These are phyloP conservation scores for Amia ocellicauda DNA, from an alignment of 2,113 vertebrate species.

Conservation along the genomic window DNA sequence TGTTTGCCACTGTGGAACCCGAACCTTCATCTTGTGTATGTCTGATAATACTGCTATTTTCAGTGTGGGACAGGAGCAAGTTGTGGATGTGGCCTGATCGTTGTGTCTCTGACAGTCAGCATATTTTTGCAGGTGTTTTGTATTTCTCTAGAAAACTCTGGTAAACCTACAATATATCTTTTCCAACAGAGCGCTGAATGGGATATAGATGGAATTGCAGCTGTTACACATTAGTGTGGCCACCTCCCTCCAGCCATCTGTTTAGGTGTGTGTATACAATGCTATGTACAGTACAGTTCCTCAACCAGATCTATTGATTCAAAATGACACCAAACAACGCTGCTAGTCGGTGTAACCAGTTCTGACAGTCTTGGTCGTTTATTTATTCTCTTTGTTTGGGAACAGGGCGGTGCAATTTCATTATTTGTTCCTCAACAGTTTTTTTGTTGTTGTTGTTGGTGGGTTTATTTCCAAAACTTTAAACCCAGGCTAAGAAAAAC, in stretches of 20 bases:
- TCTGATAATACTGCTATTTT: too few species aligned
- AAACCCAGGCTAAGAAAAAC: background rate
- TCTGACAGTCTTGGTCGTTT: background rate
- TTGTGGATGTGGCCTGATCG: too few species aligned
- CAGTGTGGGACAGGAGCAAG: too few species aligned
- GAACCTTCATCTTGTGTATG: too few species aligned
- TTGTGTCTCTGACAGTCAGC: too few species aligned
- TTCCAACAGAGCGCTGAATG: background rate
- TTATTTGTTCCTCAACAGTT: too few species aligned
- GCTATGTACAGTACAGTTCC: background rate
- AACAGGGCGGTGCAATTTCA: too few species aligned
- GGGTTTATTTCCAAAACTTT: background rate
- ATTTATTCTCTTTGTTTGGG: background rate
- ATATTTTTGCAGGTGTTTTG: constrained; percentile 11
- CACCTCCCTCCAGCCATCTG: background rate
- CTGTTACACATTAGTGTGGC: constrained; percentile 19
- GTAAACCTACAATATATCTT: background rate
- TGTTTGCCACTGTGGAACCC: too few species aligned
- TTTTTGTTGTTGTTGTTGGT: too few species aligned
- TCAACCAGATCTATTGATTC: background rate
- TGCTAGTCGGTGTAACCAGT: background rate
- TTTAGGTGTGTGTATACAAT: background rate
- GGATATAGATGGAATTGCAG: too few species aligned
- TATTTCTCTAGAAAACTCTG: background rate
- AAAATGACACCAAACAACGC: background rate